These are phyloP conservation scores for Prionailurus viverrinus DNA, from an alignment of 2,113 vertebrate genomes.

Conservation along the genomic window DNA sequence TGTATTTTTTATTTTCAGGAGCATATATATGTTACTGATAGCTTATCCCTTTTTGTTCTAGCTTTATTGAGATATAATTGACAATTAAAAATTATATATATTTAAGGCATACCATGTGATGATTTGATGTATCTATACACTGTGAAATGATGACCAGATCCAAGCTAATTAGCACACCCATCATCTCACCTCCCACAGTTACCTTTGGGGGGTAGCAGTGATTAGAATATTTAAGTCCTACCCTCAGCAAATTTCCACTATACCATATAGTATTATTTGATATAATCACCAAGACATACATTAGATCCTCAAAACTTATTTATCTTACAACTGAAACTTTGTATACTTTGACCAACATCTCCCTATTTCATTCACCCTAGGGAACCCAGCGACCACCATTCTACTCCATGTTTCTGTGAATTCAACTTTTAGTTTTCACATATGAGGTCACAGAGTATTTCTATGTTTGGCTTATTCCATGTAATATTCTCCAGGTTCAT, in stretches of 20 bases:
- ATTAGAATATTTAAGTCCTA: neutral
- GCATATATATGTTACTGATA: neutral
- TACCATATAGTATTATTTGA: neutral
- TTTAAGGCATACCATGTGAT: neutral
- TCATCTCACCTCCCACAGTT: neutral
- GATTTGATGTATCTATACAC: neutral
- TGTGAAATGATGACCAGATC: neutral
- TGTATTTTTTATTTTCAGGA: conserved; percentile 2
- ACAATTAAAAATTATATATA: neutral
- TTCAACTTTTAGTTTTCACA: neutral
- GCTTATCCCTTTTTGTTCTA: neutral
- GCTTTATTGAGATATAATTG: neutral
- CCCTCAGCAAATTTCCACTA: neutral
- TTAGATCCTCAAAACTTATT: neutral
- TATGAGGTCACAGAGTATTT: neutral
- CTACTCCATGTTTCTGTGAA: neutral
- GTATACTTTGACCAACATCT: neutral
- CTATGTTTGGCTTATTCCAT: neutral
- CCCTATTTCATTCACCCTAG: neutral
- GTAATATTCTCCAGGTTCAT: neutral
- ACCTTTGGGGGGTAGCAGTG: neutral
- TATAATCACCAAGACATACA: neutral
- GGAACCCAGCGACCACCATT: neutral
- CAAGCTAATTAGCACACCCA: neutral
- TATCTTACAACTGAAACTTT: neutral